These are phyloP conservation scores for Eilema sororculum DNA, from an alignment of 2,888 invertebrate genomes.

Conservation along the genomic window DNA sequence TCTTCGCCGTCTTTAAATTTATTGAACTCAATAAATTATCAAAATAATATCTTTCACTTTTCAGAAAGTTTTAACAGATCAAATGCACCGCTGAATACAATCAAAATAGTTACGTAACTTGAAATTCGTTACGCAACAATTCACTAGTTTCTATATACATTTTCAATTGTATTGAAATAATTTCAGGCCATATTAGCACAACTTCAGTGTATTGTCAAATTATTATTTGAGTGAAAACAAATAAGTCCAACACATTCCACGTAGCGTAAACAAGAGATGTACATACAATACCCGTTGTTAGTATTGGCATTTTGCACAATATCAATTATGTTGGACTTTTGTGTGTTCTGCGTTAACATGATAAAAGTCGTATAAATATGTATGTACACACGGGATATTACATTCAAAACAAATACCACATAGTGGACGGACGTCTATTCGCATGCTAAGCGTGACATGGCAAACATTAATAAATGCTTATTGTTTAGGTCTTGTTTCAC, in stretches of 20 bases:
- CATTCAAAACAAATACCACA: constrained; percentile 21
- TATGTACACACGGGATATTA: constrained; percentile 17
- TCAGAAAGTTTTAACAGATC: background rate
- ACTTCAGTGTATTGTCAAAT: constrained; percentile 31
- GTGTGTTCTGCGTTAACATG: constrained; percentile 19
- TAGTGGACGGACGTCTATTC: constrained; percentile 18
- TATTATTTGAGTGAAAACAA: constrained; percentile 35
- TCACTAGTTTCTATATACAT: background rate
- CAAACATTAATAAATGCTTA: constrained; percentile 18
- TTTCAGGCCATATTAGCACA: constrained; percentile 10
- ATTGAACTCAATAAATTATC: background rate
- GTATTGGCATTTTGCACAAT: constrained; percentile 22
- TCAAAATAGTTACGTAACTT: background rate
- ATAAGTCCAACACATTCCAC: constrained; percentile 20
- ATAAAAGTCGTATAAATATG: constrained; percentile 26
- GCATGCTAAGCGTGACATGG: constrained; percentile 25
- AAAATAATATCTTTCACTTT: background rate
- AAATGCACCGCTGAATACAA: background rate
- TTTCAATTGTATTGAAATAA: background rate
- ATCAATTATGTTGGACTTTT: constrained; percentile 23
- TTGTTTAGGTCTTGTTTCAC: constrained; percentile 14
- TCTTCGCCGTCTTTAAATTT: background rate
- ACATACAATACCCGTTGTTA: constrained; percentile 20
- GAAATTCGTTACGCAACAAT: constrained; percentile 4
- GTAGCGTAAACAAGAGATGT: constrained; percentile 16